A percentile compares a stretch with the other conserved stretches of the same genome.
phyloP scores from a whole-genome alignment of 2,797 vertebrate species.

The Lateolabrax maculatus region DNA sequence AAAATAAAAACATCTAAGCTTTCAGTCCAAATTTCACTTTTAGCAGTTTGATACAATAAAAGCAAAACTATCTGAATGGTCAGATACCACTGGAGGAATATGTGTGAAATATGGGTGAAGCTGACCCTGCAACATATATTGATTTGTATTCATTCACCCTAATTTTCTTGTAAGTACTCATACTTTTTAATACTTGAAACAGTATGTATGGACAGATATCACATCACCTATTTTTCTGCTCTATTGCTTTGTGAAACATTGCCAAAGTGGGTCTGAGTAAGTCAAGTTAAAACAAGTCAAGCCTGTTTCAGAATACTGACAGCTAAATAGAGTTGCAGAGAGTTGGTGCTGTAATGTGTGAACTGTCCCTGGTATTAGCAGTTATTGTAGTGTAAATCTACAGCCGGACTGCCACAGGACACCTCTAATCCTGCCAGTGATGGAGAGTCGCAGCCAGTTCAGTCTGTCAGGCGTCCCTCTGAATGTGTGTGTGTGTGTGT shows the following conservation, averaged over 20 bases:
- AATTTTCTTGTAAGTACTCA: neutral
- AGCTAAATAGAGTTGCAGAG: slow-evolving; percentile 47
- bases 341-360: slow-evolving; percentile 57
- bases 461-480: slow-evolving; percentile 42
- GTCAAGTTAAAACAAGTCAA: neutral
- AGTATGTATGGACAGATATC: neutral
- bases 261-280: neutral
- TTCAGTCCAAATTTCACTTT: neutral
- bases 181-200: neutral
- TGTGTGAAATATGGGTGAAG: neutral
- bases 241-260: neutral
- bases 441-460: slow-evolving; percentile 31
- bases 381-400: slow-evolving; percentile 69
- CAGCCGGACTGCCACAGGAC: slow-evolving; percentile 38
- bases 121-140: neutral
- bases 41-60: neutral
- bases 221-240: neutral
- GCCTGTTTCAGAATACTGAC: slow-evolving; percentile 25
- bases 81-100: neutral
- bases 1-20: neutral
- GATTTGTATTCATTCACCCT: neutral
- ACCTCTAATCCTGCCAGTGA: slow-evolving; percentile 61
- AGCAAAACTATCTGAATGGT: neutral
- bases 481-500: slow-evolving; percentile 16
- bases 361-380: slow-evolving; percentile 64